phyloP scores from a whole-genome alignment of 2,797 vertebrate genomes.

The Chaetophractus vellerosus region DNA sequence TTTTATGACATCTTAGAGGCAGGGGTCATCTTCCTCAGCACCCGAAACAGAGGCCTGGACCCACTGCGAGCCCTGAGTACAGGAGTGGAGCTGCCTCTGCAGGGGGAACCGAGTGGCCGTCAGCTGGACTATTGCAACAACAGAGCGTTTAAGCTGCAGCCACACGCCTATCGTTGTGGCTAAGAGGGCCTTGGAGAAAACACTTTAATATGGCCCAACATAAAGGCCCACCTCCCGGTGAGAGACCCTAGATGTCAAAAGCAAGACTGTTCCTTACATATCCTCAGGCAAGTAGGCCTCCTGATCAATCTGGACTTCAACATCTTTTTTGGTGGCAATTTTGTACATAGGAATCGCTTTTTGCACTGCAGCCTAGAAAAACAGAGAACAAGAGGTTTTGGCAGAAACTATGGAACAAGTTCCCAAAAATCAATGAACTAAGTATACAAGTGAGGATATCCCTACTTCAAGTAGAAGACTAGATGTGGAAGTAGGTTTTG shows the following conservation, averaged over 20 bases:
- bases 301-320: constrained; percentile 96
- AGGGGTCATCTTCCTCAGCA: background rate
- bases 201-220: background rate
- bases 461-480: background rate
- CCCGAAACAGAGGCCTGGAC: background rate
- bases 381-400: constrained; percentile 57
- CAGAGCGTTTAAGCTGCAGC: background rate
- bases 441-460: background rate
- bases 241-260: background rate
- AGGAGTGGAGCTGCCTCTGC: background rate
- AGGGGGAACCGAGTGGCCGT: background rate
- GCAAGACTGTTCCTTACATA: constrained; percentile 90
- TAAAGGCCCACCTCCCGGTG: background rate
- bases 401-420: background rate
- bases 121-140: background rate
- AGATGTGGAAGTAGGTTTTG: background rate
- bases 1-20: background rate
- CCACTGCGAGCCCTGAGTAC: background rate
- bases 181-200: background rate
- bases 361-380: constrained; percentile 93
- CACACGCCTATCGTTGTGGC: background rate
- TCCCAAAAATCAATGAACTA: background rate
- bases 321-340: constrained; percentile 93
- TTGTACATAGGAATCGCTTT: constrained; percentile 96
- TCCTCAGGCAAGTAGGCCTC: constrained; percentile 95